phyloP scores from a whole-genome alignment of 2,797 vertebrate species.

The Acomys russatus region DNA sequence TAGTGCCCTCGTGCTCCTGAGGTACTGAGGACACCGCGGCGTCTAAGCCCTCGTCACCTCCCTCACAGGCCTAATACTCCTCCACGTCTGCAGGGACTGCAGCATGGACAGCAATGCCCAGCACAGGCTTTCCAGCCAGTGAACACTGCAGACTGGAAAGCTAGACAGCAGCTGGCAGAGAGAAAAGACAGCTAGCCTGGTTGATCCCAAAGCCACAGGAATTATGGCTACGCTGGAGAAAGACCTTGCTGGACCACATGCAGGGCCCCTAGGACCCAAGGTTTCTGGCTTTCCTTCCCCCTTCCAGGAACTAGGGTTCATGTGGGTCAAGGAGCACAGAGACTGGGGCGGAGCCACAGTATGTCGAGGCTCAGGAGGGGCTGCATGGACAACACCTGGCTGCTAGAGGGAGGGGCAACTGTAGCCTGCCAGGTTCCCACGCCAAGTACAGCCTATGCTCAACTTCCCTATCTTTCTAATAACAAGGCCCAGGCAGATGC shows the following conservation, averaged over 20 bases:
- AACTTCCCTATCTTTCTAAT: not conserved
- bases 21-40: not conserved
- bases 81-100: not conserved
- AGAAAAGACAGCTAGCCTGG: not conserved
- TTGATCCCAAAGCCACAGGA: not conserved
- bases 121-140: not conserved
- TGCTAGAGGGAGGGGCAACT: not conserved
- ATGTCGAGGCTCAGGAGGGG: not conserved
- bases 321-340: not conserved
- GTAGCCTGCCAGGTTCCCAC: slow-evolving; percentile 77
- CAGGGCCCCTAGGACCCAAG: not conserved
- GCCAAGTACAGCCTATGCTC: slow-evolving; percentile 71
- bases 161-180: not conserved
- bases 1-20: not conserved
- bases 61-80: no score
- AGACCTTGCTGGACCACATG: not conserved
- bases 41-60: no score
- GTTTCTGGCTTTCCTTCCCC: not conserved
- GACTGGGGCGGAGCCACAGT: no score
- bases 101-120: not conserved
- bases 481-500: slow-evolving; percentile 63
- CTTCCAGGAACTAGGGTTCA: not conserved
- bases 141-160: not conserved
- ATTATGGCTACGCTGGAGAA: not conserved
- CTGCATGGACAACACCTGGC: not conserved